A percentile compares a stretch with the other conserved stretches of the same genome.
Evolutionary conservation across 2,113 vertebrate genomes (phyloP).

Genomic region (Sphyrna mokarran): DNA sequence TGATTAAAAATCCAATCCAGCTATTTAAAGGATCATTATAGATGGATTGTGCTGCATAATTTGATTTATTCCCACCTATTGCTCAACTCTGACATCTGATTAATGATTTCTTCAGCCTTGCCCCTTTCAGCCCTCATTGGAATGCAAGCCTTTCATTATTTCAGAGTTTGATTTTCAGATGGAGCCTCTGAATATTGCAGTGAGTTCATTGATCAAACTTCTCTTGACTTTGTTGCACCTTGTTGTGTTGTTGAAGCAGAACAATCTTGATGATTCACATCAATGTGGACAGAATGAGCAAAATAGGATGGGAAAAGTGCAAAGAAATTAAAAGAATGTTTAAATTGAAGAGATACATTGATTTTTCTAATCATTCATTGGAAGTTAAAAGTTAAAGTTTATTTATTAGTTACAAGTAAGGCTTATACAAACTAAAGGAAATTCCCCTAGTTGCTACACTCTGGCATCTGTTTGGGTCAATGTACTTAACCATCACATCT

Average conservation of each 20-base stretch:
- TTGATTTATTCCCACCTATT: slow-evolving; percentile 21
- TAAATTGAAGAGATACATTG: not conserved
- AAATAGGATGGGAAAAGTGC: not conserved
- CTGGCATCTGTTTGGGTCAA: too few relatives aligned
- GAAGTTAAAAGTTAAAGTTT: not conserved
- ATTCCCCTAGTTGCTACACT: too few relatives aligned
- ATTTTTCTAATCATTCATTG: not conserved
- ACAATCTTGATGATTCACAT: not conserved
- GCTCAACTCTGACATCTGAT: not conserved
- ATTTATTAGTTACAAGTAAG: too few relatives aligned
- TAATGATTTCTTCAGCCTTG: slow-evolving; percentile 20
- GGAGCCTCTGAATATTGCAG: not conserved
- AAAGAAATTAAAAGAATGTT: not conserved
- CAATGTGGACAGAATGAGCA: too few relatives aligned
- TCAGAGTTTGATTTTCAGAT: not conserved
- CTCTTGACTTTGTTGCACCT: not conserved
- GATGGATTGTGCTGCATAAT: not conserved
- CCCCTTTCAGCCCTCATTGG: not conserved
- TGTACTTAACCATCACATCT: too few relatives aligned
- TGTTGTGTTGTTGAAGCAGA: not conserved
- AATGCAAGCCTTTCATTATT: slow-evolving; percentile 14
- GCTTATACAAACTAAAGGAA: too few relatives aligned
- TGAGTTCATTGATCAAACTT: slow-evolving; percentile 1
- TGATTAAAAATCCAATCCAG: not conserved
- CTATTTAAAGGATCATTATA: not conserved